These are phyloP conservation scores for Sinocyclocheilus grahami DNA, from an alignment of 2,113 vertebrate species.

Conservation along the genomic window DNA sequence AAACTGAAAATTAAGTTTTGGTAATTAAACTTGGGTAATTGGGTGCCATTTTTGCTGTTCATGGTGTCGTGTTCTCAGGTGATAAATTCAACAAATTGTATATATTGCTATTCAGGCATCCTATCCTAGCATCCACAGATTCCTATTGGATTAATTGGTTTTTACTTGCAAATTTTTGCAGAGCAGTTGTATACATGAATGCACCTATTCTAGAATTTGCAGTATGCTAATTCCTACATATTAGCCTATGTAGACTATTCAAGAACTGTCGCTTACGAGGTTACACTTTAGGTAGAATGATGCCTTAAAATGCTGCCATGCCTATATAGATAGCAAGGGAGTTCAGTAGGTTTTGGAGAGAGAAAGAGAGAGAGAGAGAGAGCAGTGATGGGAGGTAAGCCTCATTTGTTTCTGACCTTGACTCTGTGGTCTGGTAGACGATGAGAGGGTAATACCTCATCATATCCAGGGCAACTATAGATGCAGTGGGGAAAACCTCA, in stretches of 20 bases:
- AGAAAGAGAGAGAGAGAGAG: background rate
- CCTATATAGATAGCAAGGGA: background rate
- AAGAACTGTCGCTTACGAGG: background rate
- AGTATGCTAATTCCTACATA: background rate
- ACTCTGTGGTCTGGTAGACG: constrained; percentile 72
- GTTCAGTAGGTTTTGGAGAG: background rate
- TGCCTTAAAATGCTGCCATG: background rate
- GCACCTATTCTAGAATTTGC: too few species aligned
- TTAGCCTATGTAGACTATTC: background rate
- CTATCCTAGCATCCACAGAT: too few species aligned
- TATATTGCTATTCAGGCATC: too few species aligned
- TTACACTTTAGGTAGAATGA: background rate
- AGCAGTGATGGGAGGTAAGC: constrained; percentile 59
- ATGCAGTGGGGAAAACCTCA: constrained; percentile 63
- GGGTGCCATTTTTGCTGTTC: background rate
- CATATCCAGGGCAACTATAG: constrained; percentile 74
- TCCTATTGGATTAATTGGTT: too few species aligned
- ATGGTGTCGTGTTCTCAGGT: background rate
- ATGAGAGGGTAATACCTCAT: constrained; percentile 76
- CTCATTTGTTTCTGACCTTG: constrained; percentile 72
- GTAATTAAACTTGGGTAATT: background rate
- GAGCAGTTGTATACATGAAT: too few species aligned
- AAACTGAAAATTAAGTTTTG: too few species aligned
- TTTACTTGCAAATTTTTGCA: rapidly evolving
- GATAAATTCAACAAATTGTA: background rate